Conservation (phyloP, 2,113 vertebrate species). For the Catagonus wagneri region DNA sequence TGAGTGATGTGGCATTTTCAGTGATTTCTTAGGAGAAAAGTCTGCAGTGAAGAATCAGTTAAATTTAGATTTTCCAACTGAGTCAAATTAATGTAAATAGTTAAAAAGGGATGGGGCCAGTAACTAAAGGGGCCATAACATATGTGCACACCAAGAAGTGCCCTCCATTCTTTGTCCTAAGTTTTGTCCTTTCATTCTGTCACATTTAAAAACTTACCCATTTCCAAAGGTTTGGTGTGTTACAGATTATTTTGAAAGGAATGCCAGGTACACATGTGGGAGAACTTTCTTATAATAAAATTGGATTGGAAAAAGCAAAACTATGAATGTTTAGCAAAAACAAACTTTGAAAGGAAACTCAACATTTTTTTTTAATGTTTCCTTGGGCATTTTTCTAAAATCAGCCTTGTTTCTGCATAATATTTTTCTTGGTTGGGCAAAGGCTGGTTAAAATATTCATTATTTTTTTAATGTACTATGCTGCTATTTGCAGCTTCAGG, state of each 20-base stretch:
- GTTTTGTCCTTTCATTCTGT: constrained; percentile 25
- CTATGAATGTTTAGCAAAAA: constrained; percentile 83
- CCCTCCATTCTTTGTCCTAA: constrained; percentile 14
- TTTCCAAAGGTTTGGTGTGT: constrained; percentile 67
- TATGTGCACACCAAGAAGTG: not conserved
- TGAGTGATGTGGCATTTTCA: not conserved
- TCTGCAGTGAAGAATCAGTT: not conserved
- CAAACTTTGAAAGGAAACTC: constrained; percentile 84
- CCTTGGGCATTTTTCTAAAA: constrained; percentile 82
- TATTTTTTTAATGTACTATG: constrained; percentile 80
- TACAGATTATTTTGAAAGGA: constrained; percentile 65
- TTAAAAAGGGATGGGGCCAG: not conserved
- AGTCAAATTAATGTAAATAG: constrained; percentile 17
- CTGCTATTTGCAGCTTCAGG: constrained; percentile 77
- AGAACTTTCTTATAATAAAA: constrained; percentile 80
- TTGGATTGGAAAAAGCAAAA: constrained; percentile 81
- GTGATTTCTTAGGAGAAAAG: not conserved
- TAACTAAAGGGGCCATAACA: not conserved
- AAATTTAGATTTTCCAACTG: not conserved
- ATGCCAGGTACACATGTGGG: constrained; percentile 75
- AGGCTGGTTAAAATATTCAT: constrained; percentile 79
- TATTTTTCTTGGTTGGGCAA: constrained; percentile 80
- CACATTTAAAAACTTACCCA: constrained; percentile 70
- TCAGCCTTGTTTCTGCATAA: constrained; percentile 69
- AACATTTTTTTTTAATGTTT: constrained; percentile 73